Base-by-base conservation (phyloP, 2,113 vertebrate species). In the Xyrauchen texanus region DNA sequence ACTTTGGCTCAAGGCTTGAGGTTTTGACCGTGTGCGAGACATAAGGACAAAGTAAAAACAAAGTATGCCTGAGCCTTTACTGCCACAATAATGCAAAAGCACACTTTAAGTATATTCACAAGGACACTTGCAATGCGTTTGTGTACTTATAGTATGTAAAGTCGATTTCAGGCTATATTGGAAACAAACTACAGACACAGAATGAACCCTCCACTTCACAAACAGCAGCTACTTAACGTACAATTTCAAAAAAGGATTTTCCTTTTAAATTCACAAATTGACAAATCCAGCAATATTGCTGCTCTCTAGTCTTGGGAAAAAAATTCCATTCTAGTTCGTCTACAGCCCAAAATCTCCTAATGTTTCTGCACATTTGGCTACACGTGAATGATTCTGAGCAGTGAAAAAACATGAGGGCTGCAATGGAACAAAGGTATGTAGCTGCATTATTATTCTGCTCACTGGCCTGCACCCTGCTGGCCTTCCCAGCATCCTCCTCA, bases 371-470 rank as follows among this genome's bases (percentile, higher is more conserved):
- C 44, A 15, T 69, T 8, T n/a, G 7, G 8, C 52, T 42, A 62
- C 77, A 76, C 58, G 10, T 55, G 49, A 55, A 66, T 51, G 51
- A 64, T 13, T 46, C 61, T 16, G 5, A 15, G n/a, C 55, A 7
- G 55, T 58, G 49, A 73, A 5, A 51, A 77, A 60, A 68, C 45
- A 46, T 63, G 57, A 45, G 46, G 51, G 69, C 53, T 81, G 42
- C 52, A 82, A 53, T 16, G 49, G 68, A 80, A 80, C 77, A 73
- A 76, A 77, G 76, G 71, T 63, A 77, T 69, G 76, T 44, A 53
- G 42, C 34, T 52, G 34, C 77, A 82, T 86, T 85, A 79, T 69
- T 83, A 87, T 86, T 85, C 87, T 58, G 44, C 87, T 85, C 81
- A 76, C 78, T 55, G 68, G 52, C 67, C 81, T 67, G 61, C 58